phyloP scores from a whole-genome alignment of 2,113 vertebrate species.

The Atrichornis clamosus region DNA sequence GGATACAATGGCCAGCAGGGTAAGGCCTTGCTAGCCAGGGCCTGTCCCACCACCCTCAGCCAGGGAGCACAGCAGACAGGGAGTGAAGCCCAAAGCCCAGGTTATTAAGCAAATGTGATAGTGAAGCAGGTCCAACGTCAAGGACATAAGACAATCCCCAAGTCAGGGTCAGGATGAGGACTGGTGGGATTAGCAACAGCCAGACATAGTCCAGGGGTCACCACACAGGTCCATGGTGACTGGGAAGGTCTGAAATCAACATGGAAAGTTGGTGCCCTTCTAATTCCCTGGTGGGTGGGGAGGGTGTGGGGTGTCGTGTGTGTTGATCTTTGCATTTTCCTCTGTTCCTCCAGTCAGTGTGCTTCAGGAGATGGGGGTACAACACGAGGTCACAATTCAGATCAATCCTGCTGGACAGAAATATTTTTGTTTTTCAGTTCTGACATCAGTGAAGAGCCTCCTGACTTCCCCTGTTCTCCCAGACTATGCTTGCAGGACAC shows the following conservation, averaged over 20 bases:
- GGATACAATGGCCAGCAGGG: background rate
- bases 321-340: background rate
- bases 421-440: background rate
- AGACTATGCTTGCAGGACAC: background rate
- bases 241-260: background rate
- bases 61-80: background rate
- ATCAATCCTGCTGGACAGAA: background rate
- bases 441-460: background rate
- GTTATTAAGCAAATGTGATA: background rate
- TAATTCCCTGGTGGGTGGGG: background rate
- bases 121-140: background rate
- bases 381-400: background rate
- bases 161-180: background rate
- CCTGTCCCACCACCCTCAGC: background rate
- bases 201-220: background rate
- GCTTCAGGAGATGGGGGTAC: background rate
- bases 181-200: background rate
- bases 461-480: background rate
- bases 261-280: background rate
- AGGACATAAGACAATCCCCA: background rate
- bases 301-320: background rate
- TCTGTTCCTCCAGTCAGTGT: background rate
- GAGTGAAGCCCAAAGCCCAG: background rate
- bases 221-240: background rate
- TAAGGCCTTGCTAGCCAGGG: background rate